These are phyloP conservation scores for Aphidius gifuensis DNA, from an alignment of 1,140 invertebrate species.

Conservation along the genomic window DNA sequence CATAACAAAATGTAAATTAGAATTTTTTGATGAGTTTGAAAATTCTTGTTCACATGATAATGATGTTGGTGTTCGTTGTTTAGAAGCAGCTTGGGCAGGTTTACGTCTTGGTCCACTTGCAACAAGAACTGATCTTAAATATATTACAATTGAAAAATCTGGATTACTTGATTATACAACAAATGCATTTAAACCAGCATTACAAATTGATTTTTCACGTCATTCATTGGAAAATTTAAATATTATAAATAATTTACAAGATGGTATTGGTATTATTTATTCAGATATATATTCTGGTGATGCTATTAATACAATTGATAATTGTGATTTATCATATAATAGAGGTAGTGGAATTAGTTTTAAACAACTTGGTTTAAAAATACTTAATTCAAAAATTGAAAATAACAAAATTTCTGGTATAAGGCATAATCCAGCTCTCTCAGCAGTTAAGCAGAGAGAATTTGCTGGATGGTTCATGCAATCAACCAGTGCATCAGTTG, in stretches of 20 bases:
- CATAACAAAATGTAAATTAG: constrained; percentile 81
- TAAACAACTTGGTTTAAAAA: constrained; percentile 80
- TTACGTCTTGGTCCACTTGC: constrained; percentile 84
- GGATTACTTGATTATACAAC: constrained; percentile 92
- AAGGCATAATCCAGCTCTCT: constrained; percentile 86
- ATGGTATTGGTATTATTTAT: constrained; percentile 85
- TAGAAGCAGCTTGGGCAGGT: constrained; percentile 89
- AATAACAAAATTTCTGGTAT: constrained; percentile 87
- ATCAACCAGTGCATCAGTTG: constrained; percentile 61
- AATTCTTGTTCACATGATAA: constrained; percentile 85
- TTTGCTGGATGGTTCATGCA: constrained; percentile 87
- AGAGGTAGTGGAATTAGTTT: constrained; percentile 84
- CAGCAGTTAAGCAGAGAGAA: constrained; percentile 82
- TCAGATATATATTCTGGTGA: constrained; percentile 85
- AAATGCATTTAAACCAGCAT: constrained; percentile 83
- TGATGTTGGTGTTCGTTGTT: constrained; percentile 86
- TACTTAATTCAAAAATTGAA: constrained; percentile 73
- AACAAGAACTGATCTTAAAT: constrained; percentile 82
- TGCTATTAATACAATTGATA: constrained; percentile 78
- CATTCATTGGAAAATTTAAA: constrained; percentile 84
- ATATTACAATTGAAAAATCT: constrained; percentile 84
- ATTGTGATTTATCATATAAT: constrained; percentile 86
- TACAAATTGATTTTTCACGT: constrained; percentile 94
- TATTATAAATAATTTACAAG: constrained; percentile 78
- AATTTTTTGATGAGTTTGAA: constrained; percentile 75